Evolutionary conservation across 2,113 vertebrate species (phyloP).

Genomic region (Aix galericulata): DNA sequence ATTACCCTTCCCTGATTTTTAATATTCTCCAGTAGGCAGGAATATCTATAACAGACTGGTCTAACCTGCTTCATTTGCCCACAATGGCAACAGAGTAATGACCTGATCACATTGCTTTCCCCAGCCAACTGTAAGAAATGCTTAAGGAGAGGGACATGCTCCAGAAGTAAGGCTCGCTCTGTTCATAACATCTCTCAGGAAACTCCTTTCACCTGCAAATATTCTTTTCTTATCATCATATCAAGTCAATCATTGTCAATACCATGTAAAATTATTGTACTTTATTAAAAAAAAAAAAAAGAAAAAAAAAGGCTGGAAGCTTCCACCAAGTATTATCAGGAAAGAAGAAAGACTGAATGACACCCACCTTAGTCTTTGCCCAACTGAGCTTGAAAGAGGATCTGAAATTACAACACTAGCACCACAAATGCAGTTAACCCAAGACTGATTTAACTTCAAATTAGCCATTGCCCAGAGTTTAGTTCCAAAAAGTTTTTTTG

Average conservation of each 20-base stretch:
- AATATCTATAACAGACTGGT: background rate
- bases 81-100: background rate
- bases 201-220: background rate
- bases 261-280: background rate
- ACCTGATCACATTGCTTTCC: background rate
- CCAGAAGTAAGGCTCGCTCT: background rate
- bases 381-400: background rate
- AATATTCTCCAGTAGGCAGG: background rate
- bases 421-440: slow-evolving; percentile 7
- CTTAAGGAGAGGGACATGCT: background rate
- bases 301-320: too few species aligned
- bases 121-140: background rate
- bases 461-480: background rate
- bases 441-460: slow-evolving; percentile 40
- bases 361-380: background rate
- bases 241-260: background rate
- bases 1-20: background rate
- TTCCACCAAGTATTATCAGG: background rate
- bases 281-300: background rate
- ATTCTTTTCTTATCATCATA: background rate
- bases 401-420: background rate
- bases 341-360: background rate
- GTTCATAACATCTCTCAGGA: background rate
- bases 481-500: slow-evolving; percentile 6
- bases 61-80: background rate